Percentiles rank a stretch among this genome's conserved stretches.
Evolutionary conservation across 1,140 invertebrate species (phyloP).

Genomic region (Diprion similis): DNA sequence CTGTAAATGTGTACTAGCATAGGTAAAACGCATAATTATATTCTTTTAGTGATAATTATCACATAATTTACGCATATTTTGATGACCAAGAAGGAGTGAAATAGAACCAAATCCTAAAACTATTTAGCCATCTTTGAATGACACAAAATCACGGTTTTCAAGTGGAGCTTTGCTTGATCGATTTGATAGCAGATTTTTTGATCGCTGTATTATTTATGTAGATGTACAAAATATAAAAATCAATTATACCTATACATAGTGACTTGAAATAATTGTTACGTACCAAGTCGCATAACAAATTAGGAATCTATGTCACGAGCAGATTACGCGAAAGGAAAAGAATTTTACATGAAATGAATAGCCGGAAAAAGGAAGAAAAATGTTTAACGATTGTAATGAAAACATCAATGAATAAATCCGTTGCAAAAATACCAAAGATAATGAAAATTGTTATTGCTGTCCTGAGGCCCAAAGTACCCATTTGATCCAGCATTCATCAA

Average conservation of each 20-base stretch:
- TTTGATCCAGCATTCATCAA: too few species aligned
- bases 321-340: too few species aligned
- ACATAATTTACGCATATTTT: neutral
- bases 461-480: too few species aligned
- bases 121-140: too few species aligned
- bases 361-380: too few species aligned
- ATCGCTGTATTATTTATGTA: constrained; percentile 17
- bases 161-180: constrained; percentile 28
- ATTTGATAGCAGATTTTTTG: neutral
- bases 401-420: too few species aligned
- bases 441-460: too few species aligned
- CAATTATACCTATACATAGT: constrained; percentile 22
- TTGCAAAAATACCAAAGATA: too few species aligned
- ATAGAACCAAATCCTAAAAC: neutral
- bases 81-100: constrained; percentile 7
- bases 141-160: constrained; percentile 18
- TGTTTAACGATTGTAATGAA: too few species aligned
- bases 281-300: neutral
- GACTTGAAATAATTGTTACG: constrained; percentile 14
- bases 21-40: neutral
- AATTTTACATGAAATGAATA: too few species aligned
- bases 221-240: constrained; percentile 29
- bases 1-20: neutral
- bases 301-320: too few species aligned
- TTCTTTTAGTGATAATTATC: constrained; percentile 6